Evolutionary conservation across 2,113 vertebrate species (phyloP), one percentile per base, ranked within the genome.

Genomic region (Todiramphus saurophagus): DNA sequence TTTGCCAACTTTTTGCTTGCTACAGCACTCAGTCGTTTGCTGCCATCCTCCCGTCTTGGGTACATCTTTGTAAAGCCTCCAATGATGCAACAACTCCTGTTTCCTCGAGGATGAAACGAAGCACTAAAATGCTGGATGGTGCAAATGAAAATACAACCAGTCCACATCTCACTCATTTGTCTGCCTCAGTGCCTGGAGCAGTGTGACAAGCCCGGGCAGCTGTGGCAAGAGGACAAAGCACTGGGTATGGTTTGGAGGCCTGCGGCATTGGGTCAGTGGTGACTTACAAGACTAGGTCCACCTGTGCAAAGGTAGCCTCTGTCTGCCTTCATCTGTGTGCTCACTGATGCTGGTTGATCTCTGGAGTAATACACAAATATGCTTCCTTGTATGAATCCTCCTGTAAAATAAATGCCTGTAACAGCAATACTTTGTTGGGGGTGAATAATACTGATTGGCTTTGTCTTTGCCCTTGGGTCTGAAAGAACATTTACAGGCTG

Each of bases 401-500:
- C 63, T 69, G 51, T 77, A 62, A 87, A 93, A 88, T 44, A 79
- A 69, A 86, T 50, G 35, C 41, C 87, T 69, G 43, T 77, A 74
- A 86, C 46, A 62, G 62, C 69, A 89, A 64, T 37, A 70, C 46
- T 74, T 67, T 75, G 33, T 58, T 82, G 58, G 46, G 39, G 68
- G 51, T 39, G 56, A 81, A 11, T 70, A 79, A 55, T 50, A 55
- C 19, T 58, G 67, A 91, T 13, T 33, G 8, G 59, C 25, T 93
- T 88, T 90, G 69, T 59, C 72, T 79, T 85, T 46, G 67, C 13
- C 37, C 10, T 30, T 30, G 8, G 53, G 53, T 13, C 73, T 69
- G 67, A 79, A 82, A 64, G 70, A 80, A 53, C n/a, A 23, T 87
- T 91, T 73, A 43, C 10, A 78, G 67, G 59, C 67, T 95, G n/a